These are phyloP conservation scores for Solenodon paradoxus DNA, from an alignment of 2,113 vertebrate genomes.

Conservation along the genomic window DNA sequence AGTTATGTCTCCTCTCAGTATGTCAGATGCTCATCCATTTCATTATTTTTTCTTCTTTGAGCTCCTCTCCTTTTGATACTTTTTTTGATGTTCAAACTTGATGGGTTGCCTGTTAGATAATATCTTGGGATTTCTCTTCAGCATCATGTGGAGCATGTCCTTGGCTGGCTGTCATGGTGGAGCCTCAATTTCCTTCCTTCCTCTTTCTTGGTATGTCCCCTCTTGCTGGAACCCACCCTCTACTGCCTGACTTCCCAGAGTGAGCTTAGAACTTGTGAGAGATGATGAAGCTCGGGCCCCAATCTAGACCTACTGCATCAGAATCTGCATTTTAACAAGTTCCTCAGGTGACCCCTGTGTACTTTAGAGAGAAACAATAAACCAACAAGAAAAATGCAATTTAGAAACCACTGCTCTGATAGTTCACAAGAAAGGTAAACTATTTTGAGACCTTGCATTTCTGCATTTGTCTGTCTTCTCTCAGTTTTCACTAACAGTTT, in stretches of 20 bases:
- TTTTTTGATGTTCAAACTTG: background rate
- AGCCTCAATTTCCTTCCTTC: background rate
- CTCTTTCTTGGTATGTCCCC: background rate
- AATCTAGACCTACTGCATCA: background rate
- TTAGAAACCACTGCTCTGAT: background rate
- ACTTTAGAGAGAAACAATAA: too few species aligned
- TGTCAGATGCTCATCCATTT: background rate
- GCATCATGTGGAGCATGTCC: background rate
- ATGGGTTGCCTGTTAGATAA: background rate
- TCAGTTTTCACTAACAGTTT: constrained; percentile 1
- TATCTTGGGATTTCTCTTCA: background rate
- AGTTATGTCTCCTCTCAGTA: background rate
- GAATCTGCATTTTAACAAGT: background rate
- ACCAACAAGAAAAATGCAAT: too few species aligned
- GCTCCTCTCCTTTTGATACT: background rate
- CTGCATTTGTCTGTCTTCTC: background rate
- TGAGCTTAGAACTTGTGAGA: background rate
- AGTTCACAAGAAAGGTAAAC: background rate
- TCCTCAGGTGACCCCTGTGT: background rate
- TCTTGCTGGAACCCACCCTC: background rate
- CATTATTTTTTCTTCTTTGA: background rate
- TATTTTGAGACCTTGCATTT: background rate
- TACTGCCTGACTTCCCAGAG: background rate
- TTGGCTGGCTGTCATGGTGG: background rate
- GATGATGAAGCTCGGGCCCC: background rate